Base-by-base conservation (phyloP, 2,888 invertebrate genomes). In the Leptura quadrifasciata region DNA sequence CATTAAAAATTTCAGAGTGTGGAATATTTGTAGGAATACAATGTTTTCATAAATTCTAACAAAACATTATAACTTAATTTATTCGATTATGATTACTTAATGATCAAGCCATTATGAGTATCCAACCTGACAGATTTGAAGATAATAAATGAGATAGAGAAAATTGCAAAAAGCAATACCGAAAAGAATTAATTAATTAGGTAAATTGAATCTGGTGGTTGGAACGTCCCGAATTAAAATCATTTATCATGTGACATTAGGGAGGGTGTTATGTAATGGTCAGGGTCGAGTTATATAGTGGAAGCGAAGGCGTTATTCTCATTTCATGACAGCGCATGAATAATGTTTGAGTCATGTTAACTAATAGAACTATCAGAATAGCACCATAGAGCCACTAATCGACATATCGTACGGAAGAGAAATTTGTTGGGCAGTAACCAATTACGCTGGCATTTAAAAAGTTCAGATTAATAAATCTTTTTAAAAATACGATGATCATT, bases 111-210 rank as follows among this genome's bases (percentile, higher is more conserved):
- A 63, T 63, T 63, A 63, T n/a, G 24, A 61, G 31, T 35, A 39
- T 63, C 20, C 39, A n/a, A 4, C 21, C 24, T 63, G 63, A 39
- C 63, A 63, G 63, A 63, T 63, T n/a, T 63, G 63, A 35, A 39
- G 39, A 63, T 63, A 63, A 63, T 63, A 27, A 63, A 65, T 65
- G 65, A n/a, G 52, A 12, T 21, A 65, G n/a, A n/a, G 65, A 65
- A 52, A 65, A 65, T 65, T 65, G 65, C 52, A 52, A 65, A 47
- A 52, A 65, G 52, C 65, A 47, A 65, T 65, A 65, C 65, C 52
- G 65, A 65, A 65, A 65, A 65, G 65, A 70, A 70, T 58, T 60
- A 70, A 70, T 70, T 70, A 70, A 70, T 70, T 70, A 70, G 70
- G 60, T 70, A 60, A 70, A 70, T 70, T 60, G 70, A 60, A 58